Evolutionary conservation across 2,797 vertebrate genomes (phyloP).

Genomic region (Monodelphis domestica): DNA sequence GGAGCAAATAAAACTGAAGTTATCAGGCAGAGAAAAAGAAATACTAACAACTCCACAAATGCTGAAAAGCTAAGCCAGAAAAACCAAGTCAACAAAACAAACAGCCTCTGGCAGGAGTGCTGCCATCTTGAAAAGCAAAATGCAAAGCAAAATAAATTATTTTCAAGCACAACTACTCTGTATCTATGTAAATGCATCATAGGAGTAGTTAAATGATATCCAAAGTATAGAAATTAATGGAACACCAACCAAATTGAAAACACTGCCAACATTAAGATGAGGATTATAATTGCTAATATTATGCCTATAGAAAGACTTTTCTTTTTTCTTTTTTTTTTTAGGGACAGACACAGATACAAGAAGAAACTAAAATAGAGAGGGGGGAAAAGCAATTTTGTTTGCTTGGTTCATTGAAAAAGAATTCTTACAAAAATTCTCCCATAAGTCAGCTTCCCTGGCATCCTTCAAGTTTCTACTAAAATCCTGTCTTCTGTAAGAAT

Average conservation of each 20-base stretch:
- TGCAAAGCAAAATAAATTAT: background rate
- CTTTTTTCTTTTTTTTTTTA: background rate
- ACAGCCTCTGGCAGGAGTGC: background rate
- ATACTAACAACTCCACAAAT: background rate
- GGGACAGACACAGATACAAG: background rate
- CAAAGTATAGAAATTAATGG: conserved; percentile 10
- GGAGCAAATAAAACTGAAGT: conserved; percentile 61
- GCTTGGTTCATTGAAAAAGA: background rate
- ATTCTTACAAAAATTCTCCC: background rate
- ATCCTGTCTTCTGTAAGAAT: background rate
- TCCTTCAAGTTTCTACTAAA: background rate
- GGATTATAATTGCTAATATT: conserved; percentile 15
- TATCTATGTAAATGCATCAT: conserved; percentile 33
- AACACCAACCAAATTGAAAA: conserved; percentile 29
- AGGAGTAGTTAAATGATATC: background rate
- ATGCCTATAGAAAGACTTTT: background rate
- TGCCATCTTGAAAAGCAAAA: background rate
- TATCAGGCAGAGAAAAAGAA: conserved; percentile 48
- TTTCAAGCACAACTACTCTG: background rate
- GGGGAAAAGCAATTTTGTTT: background rate
- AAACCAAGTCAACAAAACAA: conserved; percentile 24
- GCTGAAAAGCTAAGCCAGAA: background rate
- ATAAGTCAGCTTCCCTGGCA: background rate
- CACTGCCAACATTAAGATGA: conserved; percentile 16
- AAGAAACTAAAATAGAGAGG: background rate